Percentiles rank a stretch among this genome's conserved stretches.
Evolutionary conservation across 2,113 vertebrate species (phyloP).

Genomic region (Catharus minimus): DNA sequence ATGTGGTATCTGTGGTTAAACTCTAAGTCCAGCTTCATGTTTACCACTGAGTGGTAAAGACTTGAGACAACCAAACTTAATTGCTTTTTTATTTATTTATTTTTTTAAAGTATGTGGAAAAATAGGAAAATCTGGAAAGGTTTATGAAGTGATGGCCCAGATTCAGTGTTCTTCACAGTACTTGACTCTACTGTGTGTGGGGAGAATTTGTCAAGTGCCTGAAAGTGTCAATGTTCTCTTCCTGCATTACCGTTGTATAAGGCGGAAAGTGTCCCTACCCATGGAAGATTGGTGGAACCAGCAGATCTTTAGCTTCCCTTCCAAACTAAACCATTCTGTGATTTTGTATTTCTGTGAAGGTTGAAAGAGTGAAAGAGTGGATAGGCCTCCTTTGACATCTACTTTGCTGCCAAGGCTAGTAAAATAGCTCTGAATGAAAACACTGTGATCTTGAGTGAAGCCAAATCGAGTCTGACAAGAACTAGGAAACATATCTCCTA

Average conservation of each 20-base stretch:
- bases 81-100: rapidly evolving
- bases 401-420: neutral
- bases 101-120: neutral
- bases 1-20: neutral
- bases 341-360: neutral
- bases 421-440: neutral
- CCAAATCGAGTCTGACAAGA: neutral
- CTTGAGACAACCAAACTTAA: neutral
- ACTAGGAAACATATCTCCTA: neutral
- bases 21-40: neutral
- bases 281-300: neutral
- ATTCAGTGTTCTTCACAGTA: neutral
- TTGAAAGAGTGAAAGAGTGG: neutral
- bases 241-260: neutral
- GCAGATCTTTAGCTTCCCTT: neutral
- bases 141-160: neutral
- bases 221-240: neutral
- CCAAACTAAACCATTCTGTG: neutral
- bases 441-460: neutral
- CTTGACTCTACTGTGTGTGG: neutral
- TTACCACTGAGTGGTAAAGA: neutral
- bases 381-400: neutral
- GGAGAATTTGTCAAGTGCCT: neutral
- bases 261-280: neutral
- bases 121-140: neutral